Conservation (phyloP, 2,888 invertebrate species). For the Furcula furcula region DNA sequence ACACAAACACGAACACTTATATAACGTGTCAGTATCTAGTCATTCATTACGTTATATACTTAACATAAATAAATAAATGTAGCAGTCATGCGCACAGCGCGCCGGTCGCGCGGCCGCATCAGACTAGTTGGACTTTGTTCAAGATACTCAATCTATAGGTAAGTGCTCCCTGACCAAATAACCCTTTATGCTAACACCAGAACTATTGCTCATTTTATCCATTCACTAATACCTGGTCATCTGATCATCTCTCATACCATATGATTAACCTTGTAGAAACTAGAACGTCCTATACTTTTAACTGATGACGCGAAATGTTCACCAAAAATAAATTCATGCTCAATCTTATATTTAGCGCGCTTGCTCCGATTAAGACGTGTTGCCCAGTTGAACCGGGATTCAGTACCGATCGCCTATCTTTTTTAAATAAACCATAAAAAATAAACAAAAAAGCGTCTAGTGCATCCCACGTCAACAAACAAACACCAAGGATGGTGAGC, state of each 20-base stretch:
- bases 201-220: slow-evolving; percentile 7
- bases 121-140: slow-evolving; percentile 43
- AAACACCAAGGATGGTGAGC: slow-evolving; percentile 49
- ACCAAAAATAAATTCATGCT: slow-evolving; percentile 79
- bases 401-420: slow-evolving; percentile 70
- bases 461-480: slow-evolving; percentile 48
- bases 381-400: slow-evolving; percentile 76
- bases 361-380: slow-evolving; percentile 64
- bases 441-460: slow-evolving; percentile 43
- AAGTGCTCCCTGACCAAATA: slow-evolving; percentile 19
- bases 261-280: slow-evolving; percentile 32
- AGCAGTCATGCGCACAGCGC: slow-evolving; percentile 41
- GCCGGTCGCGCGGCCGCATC: slow-evolving; percentile 21
- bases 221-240: slow-evolving; percentile 15
- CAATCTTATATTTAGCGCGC: slow-evolving; percentile 79
- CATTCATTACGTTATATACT: slow-evolving; percentile 22
- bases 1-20: slow-evolving; percentile 11
- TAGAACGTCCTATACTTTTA: slow-evolving; percentile 35
- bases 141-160: slow-evolving; percentile 30
- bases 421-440: slow-evolving; percentile 44
- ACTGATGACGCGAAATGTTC: slow-evolving; percentile 75
- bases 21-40: slow-evolving; percentile 14
- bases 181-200: neutral
- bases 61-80: slow-evolving; percentile 36
- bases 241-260: slow-evolving; percentile 26